These are phyloP conservation scores for Cryptoblepharus egeriae DNA, from an alignment of 2,797 vertebrate genomes.

Conservation along the genomic window DNA sequence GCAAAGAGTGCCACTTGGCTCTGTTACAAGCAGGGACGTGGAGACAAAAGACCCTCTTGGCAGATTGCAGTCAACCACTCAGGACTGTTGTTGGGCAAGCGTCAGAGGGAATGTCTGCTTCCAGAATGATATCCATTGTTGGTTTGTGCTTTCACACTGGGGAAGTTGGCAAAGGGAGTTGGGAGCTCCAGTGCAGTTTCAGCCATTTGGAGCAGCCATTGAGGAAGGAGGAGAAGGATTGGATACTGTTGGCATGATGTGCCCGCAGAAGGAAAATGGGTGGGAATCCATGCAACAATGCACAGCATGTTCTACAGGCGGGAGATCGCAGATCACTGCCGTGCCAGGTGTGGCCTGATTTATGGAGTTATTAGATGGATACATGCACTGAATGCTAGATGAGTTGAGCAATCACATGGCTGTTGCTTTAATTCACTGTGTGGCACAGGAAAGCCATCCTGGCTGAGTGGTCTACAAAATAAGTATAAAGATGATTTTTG, in stretches of 20 bases:
- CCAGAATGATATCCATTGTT: background rate
- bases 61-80: background rate
- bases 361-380: background rate
- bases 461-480: background rate
- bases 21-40: background rate
- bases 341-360: background rate
- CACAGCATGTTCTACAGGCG: background rate
- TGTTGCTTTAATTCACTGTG: background rate
- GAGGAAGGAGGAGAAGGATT: background rate
- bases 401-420: background rate
- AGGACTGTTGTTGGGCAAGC: background rate
- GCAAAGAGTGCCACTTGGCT: slow-evolving; percentile 22
- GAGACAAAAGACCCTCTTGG: slow-evolving; percentile 21
- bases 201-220: background rate
- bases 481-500: no score
- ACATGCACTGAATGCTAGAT: no score
- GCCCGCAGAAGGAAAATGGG: background rate
- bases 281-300: background rate
- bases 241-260: background rate
- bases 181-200: background rate
- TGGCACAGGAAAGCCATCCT: background rate
- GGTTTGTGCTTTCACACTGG: background rate
- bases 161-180: background rate
- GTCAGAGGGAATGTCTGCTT: slow-evolving; percentile 6
- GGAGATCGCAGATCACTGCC: background rate